Evolutionary conservation across 2,113 vertebrate species (phyloP), one percentile per base, ranked within the genome.

Genomic region (Xenus cinereus): DNA sequence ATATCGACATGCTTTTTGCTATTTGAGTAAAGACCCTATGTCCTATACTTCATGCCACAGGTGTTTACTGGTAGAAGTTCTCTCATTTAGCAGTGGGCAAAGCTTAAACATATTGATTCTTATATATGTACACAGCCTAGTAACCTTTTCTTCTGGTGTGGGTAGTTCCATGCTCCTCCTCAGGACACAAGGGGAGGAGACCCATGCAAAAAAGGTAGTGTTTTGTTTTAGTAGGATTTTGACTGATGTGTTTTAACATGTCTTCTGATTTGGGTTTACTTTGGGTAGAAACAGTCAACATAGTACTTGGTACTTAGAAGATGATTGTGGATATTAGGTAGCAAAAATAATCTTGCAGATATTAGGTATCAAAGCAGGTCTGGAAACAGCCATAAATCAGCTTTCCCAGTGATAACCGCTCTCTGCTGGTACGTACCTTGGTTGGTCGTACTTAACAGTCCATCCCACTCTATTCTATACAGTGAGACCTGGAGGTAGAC

Each of bases 241-340:
- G 1, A 53, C 12, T 35, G n/a, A 16, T 9, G 14, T 39, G 1
- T 82, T 81, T 63, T 64, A 30, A 24, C 0, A 1, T 14, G 5
- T 68, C 41, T 78, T 84, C 27, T 54, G 30, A 39, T 57, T 64
- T 43, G 17, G 3, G 8, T 63, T 87, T 89, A 17, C 35, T 86
- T 74, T 72, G 14, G 4, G 15, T 51, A 87, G 22, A 60, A 33
- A 32, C 4, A 46, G 20, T 41, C 28, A 56, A 3, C 1, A 2
- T n/a, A 64, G 8, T 26, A 30, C 15, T 79, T 73, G 15, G 5
- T 33, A 46, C n/a, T 71, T 66, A 63, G 67, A 83, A 86, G 18
- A 33, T 57, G 13, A 73, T 73, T 64, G 48, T 1, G 5, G 17
- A 13, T 39, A 28, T 50, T 68, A 54, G 10, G 7, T 54, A 27